Conservation (phyloP, 2,113 vertebrate species). For the Tenrec ecaudatus region DNA sequence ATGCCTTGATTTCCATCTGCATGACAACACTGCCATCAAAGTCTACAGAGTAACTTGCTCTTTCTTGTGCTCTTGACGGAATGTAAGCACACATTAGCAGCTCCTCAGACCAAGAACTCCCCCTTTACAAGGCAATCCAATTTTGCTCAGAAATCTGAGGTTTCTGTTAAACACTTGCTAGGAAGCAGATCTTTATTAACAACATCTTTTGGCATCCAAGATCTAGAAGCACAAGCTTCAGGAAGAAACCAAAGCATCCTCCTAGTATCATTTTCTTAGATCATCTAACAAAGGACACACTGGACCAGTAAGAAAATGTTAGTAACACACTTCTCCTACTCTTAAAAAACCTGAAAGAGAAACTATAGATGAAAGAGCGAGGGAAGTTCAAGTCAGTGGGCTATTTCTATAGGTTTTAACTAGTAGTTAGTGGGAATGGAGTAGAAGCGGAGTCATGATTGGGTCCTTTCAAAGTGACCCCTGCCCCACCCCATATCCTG, state of each 20-base stretch:
- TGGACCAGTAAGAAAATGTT: background rate
- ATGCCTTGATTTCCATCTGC: constrained; percentile 68
- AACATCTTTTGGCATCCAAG: constrained; percentile 25
- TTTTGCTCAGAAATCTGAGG: background rate
- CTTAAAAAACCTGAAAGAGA: background rate
- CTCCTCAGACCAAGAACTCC: constrained; percentile 31
- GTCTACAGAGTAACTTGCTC: background rate
- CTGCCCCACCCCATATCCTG: too few relatives aligned
- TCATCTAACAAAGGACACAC: background rate
- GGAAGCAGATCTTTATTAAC: constrained; percentile 6
- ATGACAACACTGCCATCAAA: constrained; percentile 61
- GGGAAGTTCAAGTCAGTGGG: background rate
- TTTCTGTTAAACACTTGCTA: constrained; percentile 21
- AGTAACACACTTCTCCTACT: background rate
- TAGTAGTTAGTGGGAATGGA: constrained; percentile 18
- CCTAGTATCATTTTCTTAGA: background rate
- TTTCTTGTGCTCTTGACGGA: background rate
- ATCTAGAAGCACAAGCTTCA: background rate
- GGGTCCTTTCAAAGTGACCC: background rate
- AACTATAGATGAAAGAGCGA: background rate
- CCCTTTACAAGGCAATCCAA: background rate
- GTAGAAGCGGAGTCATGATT: background rate
- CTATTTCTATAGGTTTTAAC: background rate
- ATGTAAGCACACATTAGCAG: constrained; percentile 19
- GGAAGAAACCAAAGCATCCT: constrained; percentile 5